phyloP scores from a whole-genome alignment of 2,797 vertebrate genomes.

The Poecilia velifera region DNA sequence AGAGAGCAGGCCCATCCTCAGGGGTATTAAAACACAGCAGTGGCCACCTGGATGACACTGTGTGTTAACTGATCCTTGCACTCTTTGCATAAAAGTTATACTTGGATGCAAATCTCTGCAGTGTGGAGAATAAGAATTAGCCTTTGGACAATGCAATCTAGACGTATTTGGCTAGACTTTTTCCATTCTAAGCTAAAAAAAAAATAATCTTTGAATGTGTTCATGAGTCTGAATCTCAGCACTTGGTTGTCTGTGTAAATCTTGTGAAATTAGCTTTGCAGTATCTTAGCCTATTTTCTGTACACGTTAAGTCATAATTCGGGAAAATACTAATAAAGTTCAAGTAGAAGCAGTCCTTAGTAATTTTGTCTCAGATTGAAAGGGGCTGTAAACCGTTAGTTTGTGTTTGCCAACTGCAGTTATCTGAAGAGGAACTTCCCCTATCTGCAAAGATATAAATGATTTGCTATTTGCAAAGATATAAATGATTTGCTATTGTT shows the following conservation, averaged over 20 bases:
- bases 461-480: not conserved
- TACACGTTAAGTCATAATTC: slow-evolving; percentile 1
- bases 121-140: slow-evolving; percentile 17
- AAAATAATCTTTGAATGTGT: slow-evolving; percentile 31
- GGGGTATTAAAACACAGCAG: slow-evolving; percentile 77
- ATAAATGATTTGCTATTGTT: not conserved
- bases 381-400: not conserved
- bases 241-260: slow-evolving; percentile 51
- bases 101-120: slow-evolving; percentile 33
- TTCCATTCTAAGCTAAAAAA: not conserved
- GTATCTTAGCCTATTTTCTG: slow-evolving; percentile 22
- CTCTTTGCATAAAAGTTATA: slow-evolving; percentile 38
- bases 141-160: slow-evolving; percentile 2
- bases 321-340: not conserved
- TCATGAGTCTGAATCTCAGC: slow-evolving; percentile 7
- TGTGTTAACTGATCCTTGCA: slow-evolving; percentile 45
- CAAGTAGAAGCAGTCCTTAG: not conserved
- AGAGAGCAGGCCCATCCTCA: slow-evolving; percentile 56
- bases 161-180: slow-evolving; percentile 16
- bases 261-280: slow-evolving; percentile 49
- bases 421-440: slow-evolving; percentile 34
- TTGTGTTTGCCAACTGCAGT: slow-evolving; percentile 10
- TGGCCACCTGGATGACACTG: slow-evolving; percentile 61
- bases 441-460: slow-evolving; percentile 12
- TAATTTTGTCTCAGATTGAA: slow-evolving; percentile 9